Base-by-base conservation (phyloP, 2,888 invertebrate species). In the Maniola hyperantus region DNA sequence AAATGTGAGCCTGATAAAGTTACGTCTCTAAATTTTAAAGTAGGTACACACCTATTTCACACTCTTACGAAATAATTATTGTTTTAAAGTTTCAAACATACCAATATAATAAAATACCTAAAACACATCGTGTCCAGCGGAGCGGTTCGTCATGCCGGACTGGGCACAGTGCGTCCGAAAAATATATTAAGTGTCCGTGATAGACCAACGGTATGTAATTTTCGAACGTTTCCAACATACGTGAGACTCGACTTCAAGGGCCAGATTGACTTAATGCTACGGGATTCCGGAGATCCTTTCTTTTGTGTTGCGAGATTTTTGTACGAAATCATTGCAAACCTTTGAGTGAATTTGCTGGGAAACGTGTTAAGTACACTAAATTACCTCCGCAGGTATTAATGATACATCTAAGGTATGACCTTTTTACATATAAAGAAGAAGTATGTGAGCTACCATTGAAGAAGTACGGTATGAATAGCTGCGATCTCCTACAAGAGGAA, bases 171-270 rank as follows among this genome's bases (percentile, higher is more conserved):
- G 76, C 77, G 77, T 76, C 84, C 84, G 79, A 85, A 83, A 86
- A 87, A 86, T 85, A 82, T 84, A 87, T 87, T 85, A 87, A 85
- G 82, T 84, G 83, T 84, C 83, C 82, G 81, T 83, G 80, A 85
- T 87, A 82, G 79, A 79, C 78, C 77, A 69, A 70, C 65, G 70
- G 76, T 84, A 76, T 85, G 80, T 87, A 84, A 87, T 87, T 86
- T 85, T 79, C 79, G 76, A 84, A 76, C 81, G 77, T 82, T 83
- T 76, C 75, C 75, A 50, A 50, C 50, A 18, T 79, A 83, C 76
- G 77, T 77, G 77, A 75, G 66, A 67, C 57, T 62, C 44, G 44
- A 20, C 18, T 36, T 7, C 44, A 15, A 44, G 39, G 18, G 20
- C 5, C 7, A 42, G 20, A 55, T 55, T 55, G 36, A 55, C 55